Conservation (phyloP, 1,140 invertebrate genomes). For the Brachionus calyciflorus region DNA sequence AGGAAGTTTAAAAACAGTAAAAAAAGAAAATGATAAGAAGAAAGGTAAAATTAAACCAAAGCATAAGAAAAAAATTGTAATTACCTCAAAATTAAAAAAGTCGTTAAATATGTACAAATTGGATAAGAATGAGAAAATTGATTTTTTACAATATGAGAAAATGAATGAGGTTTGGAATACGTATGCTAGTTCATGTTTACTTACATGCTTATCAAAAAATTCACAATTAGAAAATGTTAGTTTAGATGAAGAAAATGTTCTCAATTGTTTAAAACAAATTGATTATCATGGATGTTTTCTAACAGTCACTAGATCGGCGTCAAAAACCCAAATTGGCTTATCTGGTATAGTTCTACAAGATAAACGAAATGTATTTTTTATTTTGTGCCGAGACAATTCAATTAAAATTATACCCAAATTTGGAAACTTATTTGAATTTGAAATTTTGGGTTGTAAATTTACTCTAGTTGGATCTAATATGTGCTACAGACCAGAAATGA, state of each 20-base stretch:
- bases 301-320: background rate
- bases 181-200: constrained; percentile 20
- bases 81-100: constrained; percentile 25
- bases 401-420: constrained; percentile 41
- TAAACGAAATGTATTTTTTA: constrained; percentile 32
- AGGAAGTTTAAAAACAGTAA: background rate
- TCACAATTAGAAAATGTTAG: background rate
- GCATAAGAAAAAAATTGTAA: background rate
- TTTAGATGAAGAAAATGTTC: background rate
- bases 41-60: background rate
- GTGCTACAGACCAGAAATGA: constrained; percentile 40
- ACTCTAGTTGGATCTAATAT: constrained; percentile 41
- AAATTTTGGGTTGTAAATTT: constrained; percentile 35
- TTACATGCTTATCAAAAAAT: constrained; percentile 26
- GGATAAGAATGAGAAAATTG: background rate
- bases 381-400: background rate
- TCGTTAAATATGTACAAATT: constrained; percentile 24
- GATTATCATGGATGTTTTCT: constrained; percentile 38
- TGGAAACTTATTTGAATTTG: constrained; percentile 44
- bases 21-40: constrained; percentile 23
- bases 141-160: constrained; percentile 21
- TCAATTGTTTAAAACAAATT: constrained; percentile 45
- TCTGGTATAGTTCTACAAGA: constrained; percentile 43
- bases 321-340: constrained; percentile 10
- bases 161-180: constrained; percentile 23